Conservation (phyloP, 1,140 invertebrate genomes). For the Dendroctonus valens region DNA sequence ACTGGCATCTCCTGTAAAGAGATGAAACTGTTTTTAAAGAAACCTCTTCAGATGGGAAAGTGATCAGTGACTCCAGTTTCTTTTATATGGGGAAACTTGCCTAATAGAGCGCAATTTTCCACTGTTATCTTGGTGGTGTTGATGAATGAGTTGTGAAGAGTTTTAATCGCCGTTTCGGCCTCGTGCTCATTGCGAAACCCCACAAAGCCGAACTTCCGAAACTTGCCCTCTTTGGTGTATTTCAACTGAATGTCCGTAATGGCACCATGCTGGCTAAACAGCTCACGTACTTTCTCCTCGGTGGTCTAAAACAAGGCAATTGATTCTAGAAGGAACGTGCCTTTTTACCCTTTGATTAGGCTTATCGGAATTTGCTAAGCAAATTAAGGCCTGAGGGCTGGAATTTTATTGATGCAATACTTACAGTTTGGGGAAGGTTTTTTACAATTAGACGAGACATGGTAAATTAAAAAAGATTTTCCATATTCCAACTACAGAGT, state of each 20-base stretch:
- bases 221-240: constrained; percentile 85
- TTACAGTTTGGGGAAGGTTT: constrained; percentile 74
- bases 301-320: constrained; percentile 64
- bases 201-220: constrained; percentile 89
- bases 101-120: constrained; percentile 71
- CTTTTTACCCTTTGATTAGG: neutral
- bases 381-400: neutral
- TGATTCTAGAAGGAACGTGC: constrained; percentile 19
- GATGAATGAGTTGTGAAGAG: constrained; percentile 83
- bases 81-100: constrained; percentile 48
- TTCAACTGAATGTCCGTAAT: constrained; percentile 92
- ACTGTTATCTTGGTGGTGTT: constrained; percentile 78
- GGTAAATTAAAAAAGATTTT: constrained; percentile 2
- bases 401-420: constrained; percentile 21
- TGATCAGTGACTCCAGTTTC: too few species aligned
- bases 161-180: constrained; percentile 70
- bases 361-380: neutral
- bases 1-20: constrained; percentile 63
- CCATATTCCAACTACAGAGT: too few species aligned
- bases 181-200: constrained; percentile 81
- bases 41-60: neutral
- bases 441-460: constrained; percentile 85
- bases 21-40: neutral
- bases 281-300: constrained; percentile 69
- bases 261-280: constrained; percentile 77